Conservation (phyloP, 2,797 vertebrate species). For the Xiphorhynchus erythropygius region DNA sequence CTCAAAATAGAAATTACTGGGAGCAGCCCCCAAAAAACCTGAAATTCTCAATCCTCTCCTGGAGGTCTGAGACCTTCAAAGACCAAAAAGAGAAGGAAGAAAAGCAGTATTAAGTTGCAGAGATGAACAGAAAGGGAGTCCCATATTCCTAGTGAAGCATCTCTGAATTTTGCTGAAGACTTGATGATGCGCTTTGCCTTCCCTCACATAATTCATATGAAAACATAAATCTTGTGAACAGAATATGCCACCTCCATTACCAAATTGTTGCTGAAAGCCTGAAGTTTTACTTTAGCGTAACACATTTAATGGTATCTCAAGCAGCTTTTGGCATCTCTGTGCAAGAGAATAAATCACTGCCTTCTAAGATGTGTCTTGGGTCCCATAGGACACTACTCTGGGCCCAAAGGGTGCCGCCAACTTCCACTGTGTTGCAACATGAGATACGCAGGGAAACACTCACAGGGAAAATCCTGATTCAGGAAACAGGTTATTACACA, state of each 20-base stretch:
- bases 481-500: background rate
- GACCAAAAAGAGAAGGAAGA: background rate
- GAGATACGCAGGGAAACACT: background rate
- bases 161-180: background rate
- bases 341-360: background rate
- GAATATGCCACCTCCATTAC: background rate
- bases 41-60: background rate
- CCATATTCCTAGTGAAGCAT: background rate
- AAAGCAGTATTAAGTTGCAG: background rate
- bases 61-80: background rate
- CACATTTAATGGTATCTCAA: background rate
- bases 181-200: background rate
- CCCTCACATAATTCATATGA: fast-evolving
- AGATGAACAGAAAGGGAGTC: background rate
- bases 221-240: background rate
- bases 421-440: background rate
- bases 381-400: background rate
- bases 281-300: background rate
- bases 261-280: background rate
- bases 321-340: background rate
- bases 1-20: background rate
- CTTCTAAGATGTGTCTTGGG: background rate
- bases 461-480: background rate
- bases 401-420: background rate
- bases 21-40: background rate